These are phyloP conservation scores for Drosophila neocordata DNA, from an alignment of 1,140 invertebrate genomes.

Conservation along the genomic window DNA sequence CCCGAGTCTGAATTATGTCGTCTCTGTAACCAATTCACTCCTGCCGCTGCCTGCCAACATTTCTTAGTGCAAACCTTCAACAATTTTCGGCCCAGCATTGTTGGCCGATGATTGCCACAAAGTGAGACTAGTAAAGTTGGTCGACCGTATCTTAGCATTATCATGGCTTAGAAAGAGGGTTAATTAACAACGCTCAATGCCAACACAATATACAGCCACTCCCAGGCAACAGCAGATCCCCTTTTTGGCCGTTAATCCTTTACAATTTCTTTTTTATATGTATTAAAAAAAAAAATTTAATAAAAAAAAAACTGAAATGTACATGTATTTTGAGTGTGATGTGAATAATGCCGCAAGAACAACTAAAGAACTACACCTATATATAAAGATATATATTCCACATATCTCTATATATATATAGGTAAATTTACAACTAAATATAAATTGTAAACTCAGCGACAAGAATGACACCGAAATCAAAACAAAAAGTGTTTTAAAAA, in stretches of 20 bases:
- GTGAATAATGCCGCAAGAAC: neutral
- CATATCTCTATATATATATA: neutral
- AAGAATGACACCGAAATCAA: neutral
- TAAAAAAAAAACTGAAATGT: neutral
- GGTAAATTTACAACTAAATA: neutral
- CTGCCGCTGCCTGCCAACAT: neutral
- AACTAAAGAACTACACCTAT: neutral
- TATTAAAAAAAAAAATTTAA: neutral
- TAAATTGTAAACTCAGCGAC: too few species aligned
- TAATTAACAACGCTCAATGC: neutral
- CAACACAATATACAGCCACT: neutral
- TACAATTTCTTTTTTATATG: neutral
- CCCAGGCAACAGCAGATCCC: neutral
- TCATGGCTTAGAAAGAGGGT: neutral
- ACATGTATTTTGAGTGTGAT: neutral
- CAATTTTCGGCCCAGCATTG: neutral
- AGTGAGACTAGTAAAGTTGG: neutral
- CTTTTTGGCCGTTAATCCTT: too few species aligned
- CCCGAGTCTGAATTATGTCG: conserved; percentile 18
- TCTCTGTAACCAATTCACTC: neutral
- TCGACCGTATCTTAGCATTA: neutral
- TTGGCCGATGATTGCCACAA: neutral
- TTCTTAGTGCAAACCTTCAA: neutral
- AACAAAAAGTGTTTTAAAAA: neutral
- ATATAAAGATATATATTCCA: neutral